These are phyloP conservation scores for Panonychus citri DNA, from an alignment of 1,140 invertebrate species.

Conservation along the genomic window DNA sequence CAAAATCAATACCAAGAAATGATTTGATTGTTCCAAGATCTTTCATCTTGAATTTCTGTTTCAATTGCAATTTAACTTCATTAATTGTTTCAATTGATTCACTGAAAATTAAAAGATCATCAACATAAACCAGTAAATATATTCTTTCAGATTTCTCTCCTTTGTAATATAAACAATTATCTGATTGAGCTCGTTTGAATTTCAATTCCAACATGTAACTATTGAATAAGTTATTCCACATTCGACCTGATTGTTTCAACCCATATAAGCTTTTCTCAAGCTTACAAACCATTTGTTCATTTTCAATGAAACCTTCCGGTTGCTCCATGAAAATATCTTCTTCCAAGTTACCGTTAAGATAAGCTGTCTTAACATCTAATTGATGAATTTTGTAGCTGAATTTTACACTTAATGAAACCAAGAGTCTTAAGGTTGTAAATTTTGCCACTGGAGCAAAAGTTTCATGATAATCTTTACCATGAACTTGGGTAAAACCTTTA, in stretches of 20 bases:
- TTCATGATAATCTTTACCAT: conserved; percentile 8
- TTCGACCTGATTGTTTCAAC: conserved; percentile 16
- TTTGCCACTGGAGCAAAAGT: conserved; percentile 8
- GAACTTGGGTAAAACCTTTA: conserved; percentile 20
- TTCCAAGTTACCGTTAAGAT: conserved; percentile 2
- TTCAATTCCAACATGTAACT: background rate
- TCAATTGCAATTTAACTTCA: background rate
- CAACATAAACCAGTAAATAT: conserved; percentile 9
- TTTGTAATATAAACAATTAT: background rate
- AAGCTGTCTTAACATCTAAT: conserved; percentile 5
- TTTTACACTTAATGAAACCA: background rate
- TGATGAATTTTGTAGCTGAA: background rate
- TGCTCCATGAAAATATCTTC: conserved; percentile 5
- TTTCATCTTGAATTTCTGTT: conserved; percentile 1
- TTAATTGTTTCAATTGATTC: background rate
- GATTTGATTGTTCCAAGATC: background rate
- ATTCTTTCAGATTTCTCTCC: background rate
- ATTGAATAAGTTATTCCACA: conserved; percentile 15
- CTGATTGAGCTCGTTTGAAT: background rate
- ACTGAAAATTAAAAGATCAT: conserved; percentile 2
- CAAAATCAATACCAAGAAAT: conserved; percentile 7
- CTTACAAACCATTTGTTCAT: background rate
- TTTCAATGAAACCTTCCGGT: conserved; percentile 1
- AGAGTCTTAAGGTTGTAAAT: background rate
- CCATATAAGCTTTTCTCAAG: conserved; percentile 18